Conservation (phyloP, 1,140 invertebrate genomes). For the Drosophila chauvacae region DNA sequence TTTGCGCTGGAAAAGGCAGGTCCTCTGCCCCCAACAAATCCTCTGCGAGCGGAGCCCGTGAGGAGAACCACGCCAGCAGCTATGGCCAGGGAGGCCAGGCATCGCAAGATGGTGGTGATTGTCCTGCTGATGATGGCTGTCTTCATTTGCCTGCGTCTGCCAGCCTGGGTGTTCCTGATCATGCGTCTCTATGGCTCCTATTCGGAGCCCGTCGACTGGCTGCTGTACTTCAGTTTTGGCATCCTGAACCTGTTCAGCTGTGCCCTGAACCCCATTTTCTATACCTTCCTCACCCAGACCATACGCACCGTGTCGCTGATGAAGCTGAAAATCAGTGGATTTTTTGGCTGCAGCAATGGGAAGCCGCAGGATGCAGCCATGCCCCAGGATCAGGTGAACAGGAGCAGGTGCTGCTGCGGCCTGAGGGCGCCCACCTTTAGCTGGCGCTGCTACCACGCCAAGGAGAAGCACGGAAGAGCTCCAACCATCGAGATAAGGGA, state of each 20-base stretch:
- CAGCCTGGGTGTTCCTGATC: constrained; percentile 85
- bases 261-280: constrained; percentile 86
- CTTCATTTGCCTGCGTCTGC: constrained; percentile 86
- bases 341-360: constrained; percentile 30
- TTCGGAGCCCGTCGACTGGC: constrained; percentile 78
- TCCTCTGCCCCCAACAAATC: not conserved
- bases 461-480: not conserved
- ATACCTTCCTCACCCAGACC: constrained; percentile 86
- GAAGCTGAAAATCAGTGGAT: constrained; percentile 26
- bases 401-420: constrained; percentile 49
- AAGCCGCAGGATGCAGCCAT: constrained; percentile 32
- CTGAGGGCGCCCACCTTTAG: constrained; percentile 41
- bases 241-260: constrained; percentile 85
- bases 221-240: constrained; percentile 85
- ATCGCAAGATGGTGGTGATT: constrained; percentile 86
- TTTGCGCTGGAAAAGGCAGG: constrained; percentile 28
- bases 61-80: constrained; percentile 2
- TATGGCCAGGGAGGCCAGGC: constrained; percentile 80
- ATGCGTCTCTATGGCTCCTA: constrained; percentile 82
- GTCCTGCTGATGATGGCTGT: constrained; percentile 85
- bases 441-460: constrained; percentile 49
- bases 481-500: constrained; percentile 2
- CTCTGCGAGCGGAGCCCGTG: not conserved
- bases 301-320: constrained; percentile 63
- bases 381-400: constrained; percentile 42